Evolutionary conservation across 2,797 vertebrate species (phyloP), one percentile per base, ranked within the genome.

Genomic region (Aythya fuligula): DNA sequence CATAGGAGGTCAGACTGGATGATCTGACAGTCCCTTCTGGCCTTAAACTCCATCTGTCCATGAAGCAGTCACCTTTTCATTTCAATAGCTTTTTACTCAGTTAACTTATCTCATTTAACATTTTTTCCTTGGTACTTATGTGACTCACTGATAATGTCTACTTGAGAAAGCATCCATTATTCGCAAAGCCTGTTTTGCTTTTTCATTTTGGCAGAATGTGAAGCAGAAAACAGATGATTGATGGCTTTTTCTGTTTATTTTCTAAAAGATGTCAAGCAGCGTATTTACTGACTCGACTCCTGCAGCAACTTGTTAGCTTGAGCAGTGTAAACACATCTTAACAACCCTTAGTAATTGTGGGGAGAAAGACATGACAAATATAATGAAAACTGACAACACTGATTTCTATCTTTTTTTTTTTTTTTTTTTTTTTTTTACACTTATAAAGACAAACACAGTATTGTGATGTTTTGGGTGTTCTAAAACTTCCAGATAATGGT

Each of bases 231-330:
- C 74, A 89, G 64, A 84, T 91, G 92, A 95, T 80, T 91, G 94
- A 93, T 96, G 93, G 95, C 95, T 96, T 91, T 95, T 96, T 92
- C 85, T 97, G 64, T 97, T 97, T 97, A 96, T 97, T 97, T 97
- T 96, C 95, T 94, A 88, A 92, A 95, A 88, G 82, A 93, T 97
- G 97, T 97, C 97, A 97, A 95, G 95, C 96, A 94, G 91, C 92
- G 97, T 96, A 96, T 96, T 96, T 92, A 94, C 95, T 95, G 96
- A 88, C 92, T 95, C 5, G 5, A 70, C 94, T 94, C 64, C 76
- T 74, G 70, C 58, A 88, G 92, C 95, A 97, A 96, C 95, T 95
- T 97, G 96, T 97, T 97, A 96, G 94, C 93, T 95, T 32, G 82
- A 97, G 92, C 94, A 93, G 91, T 85, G 93, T 94, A 96, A 94